Evolutionary conservation across 2,113 vertebrate species (phyloP).

Genomic region (Embiotoca jacksoni): DNA sequence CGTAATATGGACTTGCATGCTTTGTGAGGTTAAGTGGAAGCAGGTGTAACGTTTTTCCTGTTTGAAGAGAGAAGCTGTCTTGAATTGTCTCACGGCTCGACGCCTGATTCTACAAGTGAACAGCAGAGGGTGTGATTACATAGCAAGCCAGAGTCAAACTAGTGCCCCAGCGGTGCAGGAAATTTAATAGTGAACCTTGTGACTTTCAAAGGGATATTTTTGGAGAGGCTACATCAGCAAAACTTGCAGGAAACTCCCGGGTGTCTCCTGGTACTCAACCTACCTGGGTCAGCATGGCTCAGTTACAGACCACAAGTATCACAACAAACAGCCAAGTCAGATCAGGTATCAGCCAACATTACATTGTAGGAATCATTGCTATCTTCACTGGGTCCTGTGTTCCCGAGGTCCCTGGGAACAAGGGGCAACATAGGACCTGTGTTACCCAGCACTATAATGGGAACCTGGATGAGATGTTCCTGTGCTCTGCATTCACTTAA

Average conservation of each 20-base stretch:
- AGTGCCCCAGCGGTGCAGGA: not conserved
- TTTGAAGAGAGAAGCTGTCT: slow-evolving; percentile 11
- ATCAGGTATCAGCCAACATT: not conserved
- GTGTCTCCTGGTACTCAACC: slow-evolving; percentile 23
- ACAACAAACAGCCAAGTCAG: slow-evolving; percentile 6
- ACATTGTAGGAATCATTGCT: too few species aligned
- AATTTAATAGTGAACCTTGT: slow-evolving; percentile 8
- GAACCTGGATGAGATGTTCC: too few species aligned
- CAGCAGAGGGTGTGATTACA: slow-evolving; percentile 65
- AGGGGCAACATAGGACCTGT: too few species aligned
- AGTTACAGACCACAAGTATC: not conserved
- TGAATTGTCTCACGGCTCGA: not conserved
- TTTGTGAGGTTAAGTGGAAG: not conserved
- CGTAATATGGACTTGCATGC: not conserved
- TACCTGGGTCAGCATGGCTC: slow-evolving; percentile 3
- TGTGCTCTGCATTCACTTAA: too few species aligned
- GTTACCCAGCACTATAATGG: too few species aligned
- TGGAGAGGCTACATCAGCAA: slow-evolving; percentile 17
- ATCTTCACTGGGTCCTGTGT: too few species aligned
- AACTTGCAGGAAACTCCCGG: slow-evolving; percentile 22
- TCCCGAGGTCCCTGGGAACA: too few species aligned
- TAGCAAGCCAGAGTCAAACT: slow-evolving; percentile 12
- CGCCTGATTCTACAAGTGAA: slow-evolving; percentile 31
- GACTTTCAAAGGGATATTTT: slow-evolving; percentile 40
- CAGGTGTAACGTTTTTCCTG: slow-evolving; percentile 20